A percentile compares a stretch with the other conserved stretches of the same genome.
These are phyloP conservation scores for Mugil cephalus DNA, from an alignment of 2,113 vertebrate genomes.

Conservation along the genomic window DNA sequence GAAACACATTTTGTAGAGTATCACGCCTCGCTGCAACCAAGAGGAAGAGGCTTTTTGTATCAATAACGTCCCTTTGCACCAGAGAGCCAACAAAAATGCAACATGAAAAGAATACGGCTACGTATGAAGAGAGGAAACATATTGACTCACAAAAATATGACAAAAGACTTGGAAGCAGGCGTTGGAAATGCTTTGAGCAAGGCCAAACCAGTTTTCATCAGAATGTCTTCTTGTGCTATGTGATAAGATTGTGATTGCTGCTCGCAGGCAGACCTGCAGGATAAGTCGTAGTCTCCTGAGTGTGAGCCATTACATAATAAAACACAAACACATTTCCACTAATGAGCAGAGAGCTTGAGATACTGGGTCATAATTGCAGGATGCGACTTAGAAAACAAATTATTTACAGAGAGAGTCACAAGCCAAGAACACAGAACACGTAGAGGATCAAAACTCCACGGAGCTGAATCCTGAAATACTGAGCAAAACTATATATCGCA, in stretches of 20 bases:
- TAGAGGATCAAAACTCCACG: neutral
- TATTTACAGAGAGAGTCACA: constrained; percentile 20
- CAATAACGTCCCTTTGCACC: neutral
- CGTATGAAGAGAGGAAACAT: neutral
- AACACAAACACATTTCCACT: constrained; percentile 54
- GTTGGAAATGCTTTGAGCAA: neutral
- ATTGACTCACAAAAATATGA: neutral
- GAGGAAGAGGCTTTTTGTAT: neutral
- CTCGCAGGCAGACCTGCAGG: constrained; percentile 33
- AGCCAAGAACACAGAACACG: neutral
- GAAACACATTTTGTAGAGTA: neutral
- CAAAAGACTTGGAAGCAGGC: neutral
- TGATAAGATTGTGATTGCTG: constrained; percentile 30
- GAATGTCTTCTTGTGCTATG: constrained; percentile 22
- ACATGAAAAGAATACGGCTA: too few relatives aligned
- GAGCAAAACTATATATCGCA: too few relatives aligned
- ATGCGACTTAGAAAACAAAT: constrained; percentile 38
- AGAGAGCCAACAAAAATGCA: constrained; percentile 11
- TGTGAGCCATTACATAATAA: constrained; percentile 64
- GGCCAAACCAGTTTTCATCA: constrained; percentile 25
- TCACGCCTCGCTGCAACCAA: neutral
- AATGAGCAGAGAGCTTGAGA: constrained; percentile 48
- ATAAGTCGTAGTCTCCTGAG: constrained; percentile 52
- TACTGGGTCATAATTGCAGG: constrained; percentile 55
- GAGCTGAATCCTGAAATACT: neutral